A percentile compares a stretch with the other conserved stretches of the same genome.
phyloP scores from a whole-genome alignment of 2,113 vertebrate genomes.

The Tupaia chinensis region DNA sequence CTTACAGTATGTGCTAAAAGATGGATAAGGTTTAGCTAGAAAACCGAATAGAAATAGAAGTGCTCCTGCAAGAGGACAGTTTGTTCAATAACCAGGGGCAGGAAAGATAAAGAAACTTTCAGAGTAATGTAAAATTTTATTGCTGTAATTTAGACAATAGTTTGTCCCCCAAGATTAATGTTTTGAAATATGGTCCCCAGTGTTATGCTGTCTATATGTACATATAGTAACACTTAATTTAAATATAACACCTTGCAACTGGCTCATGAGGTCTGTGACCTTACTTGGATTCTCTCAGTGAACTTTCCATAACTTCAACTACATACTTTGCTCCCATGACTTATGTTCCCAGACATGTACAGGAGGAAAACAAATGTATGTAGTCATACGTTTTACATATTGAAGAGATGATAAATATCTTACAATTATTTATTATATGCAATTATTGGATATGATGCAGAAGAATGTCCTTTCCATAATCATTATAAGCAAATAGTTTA shows the following conservation, averaged over 20 bases:
- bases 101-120: background rate
- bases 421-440: background rate
- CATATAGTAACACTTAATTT: background rate
- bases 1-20: background rate
- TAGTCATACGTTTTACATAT: background rate
- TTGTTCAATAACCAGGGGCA: background rate
- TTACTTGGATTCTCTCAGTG: background rate
- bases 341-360: background rate
- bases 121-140: background rate
- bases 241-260: background rate
- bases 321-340: background rate
- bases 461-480: background rate
- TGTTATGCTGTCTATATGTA: background rate
- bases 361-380: background rate
- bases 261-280: fast-evolving
- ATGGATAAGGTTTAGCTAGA: background rate
- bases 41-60: background rate
- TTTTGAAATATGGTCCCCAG: too few relatives aligned
- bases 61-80: background rate
- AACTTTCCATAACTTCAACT: background rate
- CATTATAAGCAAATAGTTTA: background rate
- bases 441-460: background rate
- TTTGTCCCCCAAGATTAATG: too few relatives aligned
- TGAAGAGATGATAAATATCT: background rate
- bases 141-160: too few relatives aligned